Evolutionary conservation across 1,140 invertebrate species (phyloP), one percentile per base, ranked within the genome.

Genomic region (Dendroctonus ponderosae): DNA sequence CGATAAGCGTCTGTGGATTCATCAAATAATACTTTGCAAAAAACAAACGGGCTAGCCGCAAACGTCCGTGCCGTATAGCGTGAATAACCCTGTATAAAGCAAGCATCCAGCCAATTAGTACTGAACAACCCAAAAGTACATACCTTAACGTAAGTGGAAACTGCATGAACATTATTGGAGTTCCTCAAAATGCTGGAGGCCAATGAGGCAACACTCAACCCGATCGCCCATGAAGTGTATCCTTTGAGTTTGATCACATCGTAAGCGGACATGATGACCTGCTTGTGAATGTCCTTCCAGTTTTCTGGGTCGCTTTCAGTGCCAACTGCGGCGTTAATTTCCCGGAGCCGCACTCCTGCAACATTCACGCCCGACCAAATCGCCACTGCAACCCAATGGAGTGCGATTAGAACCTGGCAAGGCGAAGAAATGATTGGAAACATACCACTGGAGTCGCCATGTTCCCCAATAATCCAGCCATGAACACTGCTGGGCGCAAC

Each of bases 341-440:
- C 91, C 60, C 85, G 84, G 38, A 96, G 80, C 7, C 89, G 85
- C 5, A 95, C 91, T 7, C 94, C 93, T 39, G 92, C 93, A 8
- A 97, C 86, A 77, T 96, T 96, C 2, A 96, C 92, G 11, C 92
- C 91, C 7, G 92, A 94, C 94, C 94, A 97, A 0, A 96, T 91
- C 7, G 93, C 91, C 70, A 96, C 93, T 93, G 74, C 41, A 79
- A 59, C 7, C 11, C 1, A 12, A 52, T 52, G 50, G 8, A 9
- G 0, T 1, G 43, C 12, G 43, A 46, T 26, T 26, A 26, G 3
- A 26, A 26, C 26, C 26, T 26, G 26, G 26, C 26, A 26, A 3
- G 26, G 26, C 1, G 3, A 46, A 46, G 12, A 46, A 46, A 46
- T 46, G 8, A 46, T 46, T 46, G 12, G 12, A 26, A 44, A 61